Base-by-base conservation (phyloP, 1,140 invertebrate species). In the Brachionus sp. region DNA sequence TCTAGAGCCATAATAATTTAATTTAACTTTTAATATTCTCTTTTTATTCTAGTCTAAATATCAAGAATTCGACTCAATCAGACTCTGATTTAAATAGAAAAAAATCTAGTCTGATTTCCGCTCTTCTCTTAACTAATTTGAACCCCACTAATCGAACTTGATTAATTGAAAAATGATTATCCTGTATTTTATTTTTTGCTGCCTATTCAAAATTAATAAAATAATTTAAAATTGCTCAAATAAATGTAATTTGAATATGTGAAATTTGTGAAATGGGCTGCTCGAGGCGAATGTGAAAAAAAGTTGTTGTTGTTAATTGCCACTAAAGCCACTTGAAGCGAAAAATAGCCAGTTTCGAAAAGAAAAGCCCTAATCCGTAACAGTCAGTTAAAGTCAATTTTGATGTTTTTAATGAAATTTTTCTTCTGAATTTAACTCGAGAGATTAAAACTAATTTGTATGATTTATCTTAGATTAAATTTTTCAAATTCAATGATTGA, bases 401-500 rank as follows among this genome's bases (percentile, higher is more conserved):
- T 5, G 12, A 35, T 33, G n/a, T 68, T 37, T 68, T 35, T 64
- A 64, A 64, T 25, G 19, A 68, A 68, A 68, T n/a, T 68, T 68
- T 68, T 68, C 16, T 68, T 68, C 35, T 33, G 29, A 68, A 68
- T 68, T 68, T 25, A 68, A 16, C 64, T 35, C n/a, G 35, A 68
- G 35, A 33, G 33, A 68, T 68, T 33, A 68, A 57, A 57, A 57
- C 50, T 57, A 57, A 57, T 57, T 19, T 57, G 19, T 19, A 57
- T 57, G 50, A 57, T 57, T 57, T 57, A 57, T 57, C 50, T 57
- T 57, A 57, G 50, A 57, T 57, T 29, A 66, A 66, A 66, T 66
- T 66, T 66, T 57, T 57, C 50, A 66, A 66, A 33, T 66, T 66
- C 25, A 66, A 66, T 16, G 64, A 66, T 66, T 66, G 64, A 37